Conservation (phyloP, 2,888 invertebrate species). For the Hypsopygia costalis region DNA sequence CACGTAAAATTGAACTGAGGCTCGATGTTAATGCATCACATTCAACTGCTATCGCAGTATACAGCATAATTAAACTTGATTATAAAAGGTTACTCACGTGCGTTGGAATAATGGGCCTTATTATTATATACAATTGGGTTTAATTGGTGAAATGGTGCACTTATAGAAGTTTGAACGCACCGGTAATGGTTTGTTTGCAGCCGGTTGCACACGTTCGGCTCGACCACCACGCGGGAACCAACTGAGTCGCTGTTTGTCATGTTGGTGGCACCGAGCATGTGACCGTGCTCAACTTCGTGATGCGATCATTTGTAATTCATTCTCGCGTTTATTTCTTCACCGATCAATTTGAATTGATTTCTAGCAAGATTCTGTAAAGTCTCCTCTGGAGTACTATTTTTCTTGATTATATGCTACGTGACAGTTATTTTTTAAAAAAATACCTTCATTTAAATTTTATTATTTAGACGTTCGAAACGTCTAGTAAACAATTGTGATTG, state of each 20-base stretch:
- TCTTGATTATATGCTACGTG: too few species aligned
- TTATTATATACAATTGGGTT: conserved; percentile 5
- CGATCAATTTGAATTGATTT: neutral
- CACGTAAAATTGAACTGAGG: too few species aligned
- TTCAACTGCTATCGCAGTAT: too few species aligned
- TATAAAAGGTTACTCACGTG: too few species aligned
- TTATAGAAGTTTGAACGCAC: conserved; percentile 44
- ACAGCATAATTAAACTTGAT: too few species aligned
- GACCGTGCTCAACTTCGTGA: conserved; percentile 59
- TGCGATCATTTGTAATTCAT: conserved; percentile 38
- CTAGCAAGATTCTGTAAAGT: too few species aligned
- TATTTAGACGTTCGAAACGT: too few species aligned
- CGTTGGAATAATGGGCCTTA: too few species aligned
- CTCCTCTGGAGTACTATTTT: too few species aligned
- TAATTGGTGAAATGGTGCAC: conserved; percentile 8
- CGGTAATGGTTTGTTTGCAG: conserved; percentile 30
- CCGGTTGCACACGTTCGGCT: conserved; percentile 45
- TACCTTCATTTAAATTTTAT: too few species aligned
- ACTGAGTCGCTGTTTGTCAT: conserved; percentile 50
- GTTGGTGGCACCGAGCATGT: conserved; percentile 69
- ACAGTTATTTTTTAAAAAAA: too few species aligned
- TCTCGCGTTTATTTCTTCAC: neutral
- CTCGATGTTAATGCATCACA: too few species aligned
- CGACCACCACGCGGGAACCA: conserved; percentile 56
- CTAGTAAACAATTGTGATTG: neutral